Evolutionary conservation across 2,113 vertebrate genomes (phyloP).

Genomic region (Excalfactoria chinensis): DNA sequence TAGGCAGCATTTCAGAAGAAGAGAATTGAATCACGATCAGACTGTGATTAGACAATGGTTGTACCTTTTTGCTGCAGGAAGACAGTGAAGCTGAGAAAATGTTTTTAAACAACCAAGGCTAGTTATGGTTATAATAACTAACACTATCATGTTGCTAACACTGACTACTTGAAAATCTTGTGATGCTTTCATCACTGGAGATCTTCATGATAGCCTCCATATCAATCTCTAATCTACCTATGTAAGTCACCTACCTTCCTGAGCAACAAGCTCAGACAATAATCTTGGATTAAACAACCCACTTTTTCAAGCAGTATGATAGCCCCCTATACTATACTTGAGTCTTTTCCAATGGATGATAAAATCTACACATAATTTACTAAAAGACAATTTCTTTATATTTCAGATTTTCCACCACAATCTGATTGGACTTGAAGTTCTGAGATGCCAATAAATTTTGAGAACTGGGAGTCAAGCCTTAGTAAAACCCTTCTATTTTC

Average conservation of each 20-base stretch:
- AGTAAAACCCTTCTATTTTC: not conserved
- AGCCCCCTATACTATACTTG: not conserved
- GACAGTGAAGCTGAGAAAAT: not conserved
- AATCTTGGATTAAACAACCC: not conserved
- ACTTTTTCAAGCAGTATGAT: fast-evolving
- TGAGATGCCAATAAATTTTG: not conserved
- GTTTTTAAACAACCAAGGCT: not conserved
- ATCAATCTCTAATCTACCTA: not conserved
- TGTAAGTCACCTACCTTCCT: not conserved
- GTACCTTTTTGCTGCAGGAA: not conserved
- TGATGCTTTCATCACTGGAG: not conserved
- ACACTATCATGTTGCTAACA: not conserved
- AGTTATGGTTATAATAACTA: not conserved
- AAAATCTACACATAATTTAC: not conserved
- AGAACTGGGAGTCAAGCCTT: not conserved
- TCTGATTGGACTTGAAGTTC: not conserved
- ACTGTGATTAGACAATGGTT: not conserved
- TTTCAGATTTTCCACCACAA: not conserved
- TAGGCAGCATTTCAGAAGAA: not conserved
- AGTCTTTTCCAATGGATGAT: not conserved
- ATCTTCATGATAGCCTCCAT: not conserved
- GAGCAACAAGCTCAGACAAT: not conserved
- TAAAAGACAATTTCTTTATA: not conserved
- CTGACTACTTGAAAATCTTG: not conserved
- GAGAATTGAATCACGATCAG: not conserved